phyloP scores from a whole-genome alignment of 2,888 invertebrate species.

The Megamerina dolium region DNA sequence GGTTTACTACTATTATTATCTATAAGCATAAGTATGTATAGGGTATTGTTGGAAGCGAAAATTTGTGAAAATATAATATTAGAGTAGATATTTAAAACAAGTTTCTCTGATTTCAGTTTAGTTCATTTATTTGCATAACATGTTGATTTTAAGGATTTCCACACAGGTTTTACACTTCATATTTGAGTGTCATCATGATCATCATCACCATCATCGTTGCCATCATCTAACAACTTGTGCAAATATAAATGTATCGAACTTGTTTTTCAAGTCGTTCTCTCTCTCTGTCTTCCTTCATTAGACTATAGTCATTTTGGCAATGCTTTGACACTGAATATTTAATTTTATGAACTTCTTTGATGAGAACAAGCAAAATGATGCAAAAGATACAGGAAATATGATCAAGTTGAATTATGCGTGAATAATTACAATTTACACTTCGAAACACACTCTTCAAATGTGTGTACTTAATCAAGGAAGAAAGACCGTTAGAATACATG shows the following conservation, averaged over 20 bases:
- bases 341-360: conserved; percentile 32
- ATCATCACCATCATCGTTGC: conserved; percentile 15
- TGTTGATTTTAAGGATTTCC: conserved; percentile 17
- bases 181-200: conserved; percentile 18
- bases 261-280: conserved; percentile 41
- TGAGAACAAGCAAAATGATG: conserved; percentile 18
- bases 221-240: conserved; percentile 35
- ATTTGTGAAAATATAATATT: neutral
- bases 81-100: neutral
- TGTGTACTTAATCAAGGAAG: neutral
- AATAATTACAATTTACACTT: conserved; percentile 46
- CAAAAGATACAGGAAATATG: conserved; percentile 35
- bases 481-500: neutral
- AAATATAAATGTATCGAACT: conserved; percentile 32
- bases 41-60: no score
- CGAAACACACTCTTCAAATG: conserved; percentile 33
- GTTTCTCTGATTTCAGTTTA: neutral
- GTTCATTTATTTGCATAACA: conserved; percentile 19
- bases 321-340: conserved; percentile 45
- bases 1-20: neutral
- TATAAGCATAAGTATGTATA: neutral
- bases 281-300: conserved; percentile 23
- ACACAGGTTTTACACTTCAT: conserved; percentile 2
- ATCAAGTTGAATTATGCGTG: conserved; percentile 45
- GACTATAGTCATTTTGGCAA: conserved; percentile 36